Evolutionary conservation across 1,140 invertebrate species (phyloP).

Genomic region (Heliconius hermathena): DNA sequence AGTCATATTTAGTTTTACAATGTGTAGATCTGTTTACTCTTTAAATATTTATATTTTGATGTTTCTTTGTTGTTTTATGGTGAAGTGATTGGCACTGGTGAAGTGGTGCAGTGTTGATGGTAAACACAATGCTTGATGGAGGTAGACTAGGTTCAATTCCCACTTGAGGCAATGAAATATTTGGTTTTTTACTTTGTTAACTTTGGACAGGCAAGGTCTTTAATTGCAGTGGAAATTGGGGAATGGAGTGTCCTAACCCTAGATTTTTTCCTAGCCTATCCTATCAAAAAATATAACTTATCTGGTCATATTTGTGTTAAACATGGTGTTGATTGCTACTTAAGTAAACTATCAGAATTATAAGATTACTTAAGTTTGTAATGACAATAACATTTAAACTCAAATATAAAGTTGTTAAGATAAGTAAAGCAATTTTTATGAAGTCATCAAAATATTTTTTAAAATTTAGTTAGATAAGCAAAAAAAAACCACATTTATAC

Average conservation of each 20-base stretch:
- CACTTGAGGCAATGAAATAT: too few relatives aligned
- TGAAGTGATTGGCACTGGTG: not conserved
- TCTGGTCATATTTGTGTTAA: too few relatives aligned
- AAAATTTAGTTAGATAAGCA: slow-evolving; percentile 12
- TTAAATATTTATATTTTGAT: slow-evolving; percentile 21
- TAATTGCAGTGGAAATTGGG: too few relatives aligned
- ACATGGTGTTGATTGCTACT: too few relatives aligned
- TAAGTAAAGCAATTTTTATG: not conserved
- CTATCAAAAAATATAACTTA: too few relatives aligned
- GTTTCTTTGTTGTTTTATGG: not conserved
- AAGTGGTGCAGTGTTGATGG: not conserved
- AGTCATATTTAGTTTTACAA: not conserved
- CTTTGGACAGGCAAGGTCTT: not conserved
- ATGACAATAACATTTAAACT: not conserved
- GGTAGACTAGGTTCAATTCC: too few relatives aligned
- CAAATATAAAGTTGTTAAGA: not conserved
- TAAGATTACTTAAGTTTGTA: not conserved
- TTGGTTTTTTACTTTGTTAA: not conserved
- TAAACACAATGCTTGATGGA: not conserved
- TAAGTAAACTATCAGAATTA: not conserved
- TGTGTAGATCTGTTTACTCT: slow-evolving; percentile 12
- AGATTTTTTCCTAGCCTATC: too few relatives aligned
- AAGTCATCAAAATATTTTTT: not conserved
- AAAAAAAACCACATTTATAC: not conserved
- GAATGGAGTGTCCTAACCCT: too few relatives aligned